A percentile compares a stretch with the other conserved stretches of the same genome.
These are phyloP conservation scores for Falco biarmicus DNA, from an alignment of 2,797 vertebrate species.

Conservation along the genomic window DNA sequence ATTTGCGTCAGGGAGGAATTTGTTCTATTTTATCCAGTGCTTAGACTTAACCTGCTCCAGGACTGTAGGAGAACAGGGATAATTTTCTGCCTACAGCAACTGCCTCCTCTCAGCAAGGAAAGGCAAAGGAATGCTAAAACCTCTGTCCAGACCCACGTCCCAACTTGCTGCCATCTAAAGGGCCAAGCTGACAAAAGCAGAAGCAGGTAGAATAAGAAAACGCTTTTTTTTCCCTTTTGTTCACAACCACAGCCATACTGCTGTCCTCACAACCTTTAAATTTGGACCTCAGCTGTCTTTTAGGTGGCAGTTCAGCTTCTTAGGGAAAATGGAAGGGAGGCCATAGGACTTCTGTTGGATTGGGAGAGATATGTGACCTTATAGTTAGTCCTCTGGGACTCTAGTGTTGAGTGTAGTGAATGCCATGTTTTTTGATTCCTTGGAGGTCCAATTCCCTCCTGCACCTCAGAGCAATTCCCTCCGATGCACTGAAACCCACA, in stretches of 20 bases:
- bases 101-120: not conserved
- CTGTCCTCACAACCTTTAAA: not conserved
- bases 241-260: not conserved
- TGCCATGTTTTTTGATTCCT: not conserved
- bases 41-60: not conserved
- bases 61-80: not conserved
- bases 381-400: not conserved
- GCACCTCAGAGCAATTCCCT: not conserved
- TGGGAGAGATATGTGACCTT: not conserved
- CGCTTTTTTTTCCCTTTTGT: not conserved
- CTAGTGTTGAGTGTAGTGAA: not conserved
- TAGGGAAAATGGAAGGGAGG: not conserved
- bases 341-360: not conserved
- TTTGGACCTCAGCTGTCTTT: not conserved
- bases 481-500: not conserved
- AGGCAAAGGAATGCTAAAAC: not conserved
- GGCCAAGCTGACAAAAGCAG: not conserved
- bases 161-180: not conserved
- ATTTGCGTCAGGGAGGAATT: not conserved
- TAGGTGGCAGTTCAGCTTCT: not conserved
- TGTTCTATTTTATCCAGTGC: not conserved
- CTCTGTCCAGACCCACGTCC: not conserved
- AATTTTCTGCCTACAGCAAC: not conserved
- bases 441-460: not conserved
- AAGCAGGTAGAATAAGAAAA: not conserved